Conservation (phyloP, 2,113 vertebrate species). For the Syngnathus scovelli region DNA sequence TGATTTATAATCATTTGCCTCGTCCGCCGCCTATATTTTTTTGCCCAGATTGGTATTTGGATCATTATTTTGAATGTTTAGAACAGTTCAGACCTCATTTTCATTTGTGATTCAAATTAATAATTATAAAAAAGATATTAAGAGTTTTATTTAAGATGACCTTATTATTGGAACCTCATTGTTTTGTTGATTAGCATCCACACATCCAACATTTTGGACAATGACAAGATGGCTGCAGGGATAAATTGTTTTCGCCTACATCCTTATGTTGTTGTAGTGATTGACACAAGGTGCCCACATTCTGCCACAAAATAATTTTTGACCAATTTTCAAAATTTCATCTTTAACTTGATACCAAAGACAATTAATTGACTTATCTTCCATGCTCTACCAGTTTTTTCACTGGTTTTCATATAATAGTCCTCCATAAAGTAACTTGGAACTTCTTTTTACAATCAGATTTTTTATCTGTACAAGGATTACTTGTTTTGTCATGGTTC, state of each 20-base stretch:
- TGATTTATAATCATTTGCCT: background rate
- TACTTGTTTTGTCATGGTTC: too few species aligned
- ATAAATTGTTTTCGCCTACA: background rate
- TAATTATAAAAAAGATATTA: background rate
- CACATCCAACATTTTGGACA: background rate
- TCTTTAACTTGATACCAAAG: background rate
- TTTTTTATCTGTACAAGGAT: background rate
- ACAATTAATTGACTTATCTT: background rate
- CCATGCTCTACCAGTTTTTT: background rate
- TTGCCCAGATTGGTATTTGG: background rate
- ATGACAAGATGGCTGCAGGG: background rate
- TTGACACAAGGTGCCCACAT: background rate
- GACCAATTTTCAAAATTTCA: background rate
- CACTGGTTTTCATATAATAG: background rate
- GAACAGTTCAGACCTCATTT: background rate
- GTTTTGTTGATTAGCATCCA: background rate
- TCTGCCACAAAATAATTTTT: background rate
- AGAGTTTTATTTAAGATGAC: background rate
- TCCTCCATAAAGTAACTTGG: background rate
- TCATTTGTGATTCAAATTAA: background rate
- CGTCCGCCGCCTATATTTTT: background rate
- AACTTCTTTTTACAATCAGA: background rate
- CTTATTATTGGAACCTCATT: background rate
- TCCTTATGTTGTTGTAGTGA: background rate
- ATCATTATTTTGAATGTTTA: background rate